Evolutionary conservation across 1,140 invertebrate genomes (phyloP).

Genomic region (Berghia stephanieae): DNA sequence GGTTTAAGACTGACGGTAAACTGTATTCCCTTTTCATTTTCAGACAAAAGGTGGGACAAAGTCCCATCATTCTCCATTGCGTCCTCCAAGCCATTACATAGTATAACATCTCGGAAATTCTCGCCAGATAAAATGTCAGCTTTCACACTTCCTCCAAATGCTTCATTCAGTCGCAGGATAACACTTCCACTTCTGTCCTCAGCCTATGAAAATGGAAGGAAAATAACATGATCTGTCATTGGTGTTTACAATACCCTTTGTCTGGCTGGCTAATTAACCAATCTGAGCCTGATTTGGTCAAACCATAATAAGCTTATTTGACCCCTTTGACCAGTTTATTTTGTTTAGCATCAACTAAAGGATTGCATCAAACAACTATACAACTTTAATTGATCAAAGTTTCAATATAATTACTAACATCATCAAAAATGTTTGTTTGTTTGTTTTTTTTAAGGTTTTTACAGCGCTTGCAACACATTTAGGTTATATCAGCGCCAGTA

Average conservation of each 20-base stretch:
- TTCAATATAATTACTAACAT: too few relatives aligned
- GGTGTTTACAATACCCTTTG: too few relatives aligned
- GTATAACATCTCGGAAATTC: neutral
- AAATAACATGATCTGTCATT: slow-evolving; percentile 2
- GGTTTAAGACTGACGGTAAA: neutral
- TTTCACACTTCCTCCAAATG: slow-evolving; percentile 56
- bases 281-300: too few relatives aligned
- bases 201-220: slow-evolving; percentile 46
- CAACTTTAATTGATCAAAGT: too few relatives aligned
- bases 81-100: slow-evolving; percentile 26
- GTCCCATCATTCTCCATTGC: neutral
- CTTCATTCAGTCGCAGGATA: slow-evolving; percentile 64
- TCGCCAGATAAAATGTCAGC: neutral
- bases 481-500: too few relatives aligned
- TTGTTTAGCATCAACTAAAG: too few relatives aligned
- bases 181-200: slow-evolving; percentile 45
- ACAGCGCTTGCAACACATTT: too few relatives aligned
- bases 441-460: too few relatives aligned
- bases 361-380: too few relatives aligned
- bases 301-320: too few relatives aligned
- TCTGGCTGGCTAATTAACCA: neutral
- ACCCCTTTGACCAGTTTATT: too few relatives aligned
- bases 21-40: neutral
- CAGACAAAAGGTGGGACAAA: neutral
- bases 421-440: too few relatives aligned